A percentile compares a stretch with the other conserved stretches of the same genome.
Evolutionary conservation across 2,888 invertebrate species (phyloP).

Genomic region (Coenonympha glycerion): DNA sequence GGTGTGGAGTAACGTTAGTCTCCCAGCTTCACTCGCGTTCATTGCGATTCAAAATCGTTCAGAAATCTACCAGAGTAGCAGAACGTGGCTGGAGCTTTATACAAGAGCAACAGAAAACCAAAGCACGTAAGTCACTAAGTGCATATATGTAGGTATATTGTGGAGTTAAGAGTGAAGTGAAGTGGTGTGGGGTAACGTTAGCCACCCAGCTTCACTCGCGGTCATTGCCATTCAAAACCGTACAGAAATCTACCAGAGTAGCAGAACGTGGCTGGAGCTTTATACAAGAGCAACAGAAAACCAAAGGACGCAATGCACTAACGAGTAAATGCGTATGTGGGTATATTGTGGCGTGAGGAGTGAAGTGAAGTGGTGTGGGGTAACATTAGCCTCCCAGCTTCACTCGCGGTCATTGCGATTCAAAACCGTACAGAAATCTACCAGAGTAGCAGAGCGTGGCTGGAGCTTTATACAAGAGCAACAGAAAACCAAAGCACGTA

Average conservation of each 20-base stretch:
- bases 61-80: too few relatives aligned
- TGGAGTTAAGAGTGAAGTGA: background rate
- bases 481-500: background rate
- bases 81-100: background rate
- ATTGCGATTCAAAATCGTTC: conserved; percentile 52
- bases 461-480: background rate
- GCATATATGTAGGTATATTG: background rate
- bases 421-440: conserved; percentile 37
- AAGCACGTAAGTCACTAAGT: background rate
- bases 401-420: conserved; percentile 55
- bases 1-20: conserved; percentile 33
- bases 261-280: background rate
- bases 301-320: background rate
- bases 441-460: too few relatives aligned
- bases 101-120: background rate
- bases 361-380: conserved; percentile 24
- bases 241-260: too few relatives aligned
- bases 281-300: background rate
- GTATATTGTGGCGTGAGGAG: background rate
- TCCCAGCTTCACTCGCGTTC: conserved; percentile 38
- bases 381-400: conserved; percentile 31
- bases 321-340: too few relatives aligned
- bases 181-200: conserved; percentile 34
- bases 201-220: conserved; percentile 30
- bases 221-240: conserved; percentile 58